Evolutionary conservation across 2,797 vertebrate species (phyloP).

Genomic region (Rhinatrema bivittatum): DNA sequence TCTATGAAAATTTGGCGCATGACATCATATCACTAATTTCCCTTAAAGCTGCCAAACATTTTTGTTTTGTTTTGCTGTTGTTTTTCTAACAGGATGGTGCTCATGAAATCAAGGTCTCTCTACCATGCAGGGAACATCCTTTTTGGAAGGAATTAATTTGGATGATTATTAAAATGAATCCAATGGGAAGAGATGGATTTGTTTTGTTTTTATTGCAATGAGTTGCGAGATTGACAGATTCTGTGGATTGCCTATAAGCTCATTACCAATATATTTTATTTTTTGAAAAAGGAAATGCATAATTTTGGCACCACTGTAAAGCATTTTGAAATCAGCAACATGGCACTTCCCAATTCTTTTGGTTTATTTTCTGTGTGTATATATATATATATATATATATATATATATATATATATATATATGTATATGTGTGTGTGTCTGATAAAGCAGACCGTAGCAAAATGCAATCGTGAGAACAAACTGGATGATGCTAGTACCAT

Average conservation of each 20-base stretch:
- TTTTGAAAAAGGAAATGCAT: constrained; percentile 13
- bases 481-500: constrained; percentile 10
- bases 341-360: too few relatives aligned
- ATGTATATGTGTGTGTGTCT: neutral
- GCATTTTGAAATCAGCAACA: constrained; percentile 4
- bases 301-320: constrained; percentile 13
- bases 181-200: too few relatives aligned
- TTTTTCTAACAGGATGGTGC: constrained; percentile 33
- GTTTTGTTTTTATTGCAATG: too few relatives aligned
- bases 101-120: constrained; percentile 31
- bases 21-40: constrained; percentile 33
- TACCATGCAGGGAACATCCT: too few relatives aligned
- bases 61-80: constrained; percentile 41
- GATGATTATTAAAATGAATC: too few relatives aligned
- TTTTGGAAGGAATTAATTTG: too few relatives aligned
- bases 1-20: constrained; percentile 31
- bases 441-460: neutral
- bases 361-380: constrained; percentile 20
- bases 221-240: too few relatives aligned
- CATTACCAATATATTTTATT: too few relatives aligned
- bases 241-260: neutral
- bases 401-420: too few relatives aligned
- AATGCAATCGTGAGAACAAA: constrained; percentile 4
- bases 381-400: too few relatives aligned
- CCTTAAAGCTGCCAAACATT: constrained; percentile 41